Evolutionary conservation across 2,888 invertebrate genomes (phyloP), one percentile per base, ranked within the genome.

Genomic region (Hirtodrosophila histrioides): DNA sequence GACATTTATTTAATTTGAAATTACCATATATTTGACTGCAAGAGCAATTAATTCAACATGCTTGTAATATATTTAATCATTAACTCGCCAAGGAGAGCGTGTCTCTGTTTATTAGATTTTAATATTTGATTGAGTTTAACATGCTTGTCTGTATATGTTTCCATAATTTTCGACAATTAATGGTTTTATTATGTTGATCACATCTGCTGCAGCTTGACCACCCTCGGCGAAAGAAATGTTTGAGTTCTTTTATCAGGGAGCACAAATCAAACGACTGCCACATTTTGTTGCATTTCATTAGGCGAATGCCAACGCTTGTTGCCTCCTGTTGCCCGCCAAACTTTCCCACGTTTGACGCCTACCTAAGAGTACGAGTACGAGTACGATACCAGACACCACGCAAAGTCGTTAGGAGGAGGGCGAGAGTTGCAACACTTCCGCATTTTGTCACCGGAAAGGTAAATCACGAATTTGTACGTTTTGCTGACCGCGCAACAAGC

Each of bases 361-460:
- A 69, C 76, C 67, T 61, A 63, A 23, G 58, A 53, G 50, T 8
- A 31, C 31, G 10, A 39, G 6, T 39, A 17, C 39, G 17, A 39
- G 17, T 41, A 24, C 9, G 44, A 45, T 45, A 45, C 17, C 5
- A 44, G 40, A 67, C 58, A 63, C 73, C 73, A 74, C 74, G 74
- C 74, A 74, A 55, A 49, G 63, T 70, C 58, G 70, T 60, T 49
- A 64, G 12, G 31, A 31, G 41, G 54, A 57, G 41, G 45, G 72
- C 72, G 60, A 71, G 62, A 71, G 62, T 75, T 84, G 73, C 86
- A 82, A 67, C 70, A 77, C 70, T 87, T 84, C 83, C 83, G 83
- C 70, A 63, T 71, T 78, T 69, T 87, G 88, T 87, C 88, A 85
- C 83, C 82, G 88, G 83, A 83, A 83, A 87, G 88, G 88, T 83